phyloP scores from a whole-genome alignment of 1,140 invertebrate species.

The Scaptodrosophila lebanonensis region DNA sequence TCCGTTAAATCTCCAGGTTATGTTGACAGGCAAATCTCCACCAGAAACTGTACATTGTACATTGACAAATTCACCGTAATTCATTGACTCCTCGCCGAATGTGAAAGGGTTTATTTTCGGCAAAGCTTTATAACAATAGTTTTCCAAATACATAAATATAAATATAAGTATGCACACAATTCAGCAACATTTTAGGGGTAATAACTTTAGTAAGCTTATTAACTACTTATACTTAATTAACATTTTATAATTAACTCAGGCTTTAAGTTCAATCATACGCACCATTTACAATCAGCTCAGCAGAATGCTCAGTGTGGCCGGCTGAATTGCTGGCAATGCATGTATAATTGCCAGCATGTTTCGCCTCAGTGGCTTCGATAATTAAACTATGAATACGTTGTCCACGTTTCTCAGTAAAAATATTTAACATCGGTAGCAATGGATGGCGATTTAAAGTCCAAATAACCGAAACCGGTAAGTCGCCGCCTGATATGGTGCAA shows the following conservation, averaged over 20 bases:
- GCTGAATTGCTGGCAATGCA: constrained; percentile 83
- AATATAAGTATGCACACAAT: not conserved
- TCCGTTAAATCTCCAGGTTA: constrained; percentile 81
- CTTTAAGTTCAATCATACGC: constrained; percentile 21
- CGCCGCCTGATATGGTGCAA: constrained; percentile 86
- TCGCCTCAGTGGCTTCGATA: constrained; percentile 79
- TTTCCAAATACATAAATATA: too few species aligned
- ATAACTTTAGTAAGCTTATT: constrained; percentile 5
- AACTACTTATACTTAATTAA: not conserved
- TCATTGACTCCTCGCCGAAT: constrained; percentile 82
- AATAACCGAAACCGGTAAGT: constrained; percentile 83
- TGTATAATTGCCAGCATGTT: constrained; percentile 85
- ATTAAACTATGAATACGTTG: constrained; percentile 79
- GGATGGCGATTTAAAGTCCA: constrained; percentile 83
- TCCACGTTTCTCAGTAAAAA: constrained; percentile 66
- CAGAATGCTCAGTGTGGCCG: constrained; percentile 78
- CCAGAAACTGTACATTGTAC: constrained; percentile 83
- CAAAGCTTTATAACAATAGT: constrained; percentile 76
- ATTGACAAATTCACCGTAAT: constrained; percentile 85
- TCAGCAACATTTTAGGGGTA: constrained; percentile 18
- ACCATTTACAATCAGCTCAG: constrained; percentile 80
- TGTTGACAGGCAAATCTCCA: constrained; percentile 82
- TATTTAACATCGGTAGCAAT: constrained; percentile 52
- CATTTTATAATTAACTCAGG: constrained; percentile 12
- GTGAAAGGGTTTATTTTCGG: constrained; percentile 82